phyloP scores from a whole-genome alignment of 2,113 vertebrate genomes.

The Rhabdornis inornatus region DNA sequence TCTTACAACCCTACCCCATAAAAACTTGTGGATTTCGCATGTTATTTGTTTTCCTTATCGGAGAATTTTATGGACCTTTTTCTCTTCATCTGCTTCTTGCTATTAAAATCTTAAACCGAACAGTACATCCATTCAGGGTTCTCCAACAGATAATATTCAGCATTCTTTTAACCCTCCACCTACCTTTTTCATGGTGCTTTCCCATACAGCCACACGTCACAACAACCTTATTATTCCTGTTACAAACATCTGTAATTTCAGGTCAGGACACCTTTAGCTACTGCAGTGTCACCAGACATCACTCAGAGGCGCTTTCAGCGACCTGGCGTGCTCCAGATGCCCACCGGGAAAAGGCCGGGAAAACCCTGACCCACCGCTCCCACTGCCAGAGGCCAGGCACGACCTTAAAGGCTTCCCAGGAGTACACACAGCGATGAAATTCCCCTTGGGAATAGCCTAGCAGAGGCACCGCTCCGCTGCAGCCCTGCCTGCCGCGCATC shows the following conservation, averaged over 20 bases:
- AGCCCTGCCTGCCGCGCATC: not conserved
- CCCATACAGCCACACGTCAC: not conserved
- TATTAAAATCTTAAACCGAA: not conserved
- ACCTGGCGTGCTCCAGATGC: not conserved
- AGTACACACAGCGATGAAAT: accelerated
- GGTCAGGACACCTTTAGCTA: not conserved
- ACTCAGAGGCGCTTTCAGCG: too few species aligned
- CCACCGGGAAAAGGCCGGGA: not conserved
- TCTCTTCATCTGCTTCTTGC: not conserved
- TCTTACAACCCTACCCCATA: not conserved
- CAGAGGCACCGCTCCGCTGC: accelerated
- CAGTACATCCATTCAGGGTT: accelerated
- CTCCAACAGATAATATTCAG: not conserved
- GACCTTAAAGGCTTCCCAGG: accelerated
- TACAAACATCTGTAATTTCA: not conserved
- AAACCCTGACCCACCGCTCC: not conserved
- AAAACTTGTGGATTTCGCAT: not conserved
- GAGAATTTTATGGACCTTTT: not conserved
- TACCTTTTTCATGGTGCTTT: not conserved
- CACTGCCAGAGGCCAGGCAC: not conserved
- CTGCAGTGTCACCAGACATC: not conserved
- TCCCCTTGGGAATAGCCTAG: not conserved
- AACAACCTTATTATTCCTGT: not conserved
- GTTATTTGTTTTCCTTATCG: not conserved
- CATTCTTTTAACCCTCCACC: not conserved